These are phyloP conservation scores for Gobius niger DNA, from an alignment of 2,113 vertebrate genomes.

Conservation along the genomic window DNA sequence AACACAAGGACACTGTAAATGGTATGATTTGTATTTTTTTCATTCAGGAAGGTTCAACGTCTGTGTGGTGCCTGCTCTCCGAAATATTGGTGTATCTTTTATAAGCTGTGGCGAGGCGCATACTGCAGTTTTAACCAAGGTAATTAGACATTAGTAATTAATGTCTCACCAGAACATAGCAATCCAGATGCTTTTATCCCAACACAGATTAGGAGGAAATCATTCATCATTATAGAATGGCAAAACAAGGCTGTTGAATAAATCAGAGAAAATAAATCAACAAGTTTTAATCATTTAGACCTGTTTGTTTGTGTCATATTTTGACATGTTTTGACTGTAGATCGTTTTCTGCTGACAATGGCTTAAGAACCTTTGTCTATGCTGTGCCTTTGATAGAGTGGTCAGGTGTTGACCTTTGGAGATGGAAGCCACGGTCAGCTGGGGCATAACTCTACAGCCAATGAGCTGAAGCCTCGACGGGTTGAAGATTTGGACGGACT, in stretches of 20 bases:
- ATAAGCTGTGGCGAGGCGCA: constrained; percentile 93
- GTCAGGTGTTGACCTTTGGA: constrained; percentile 94
- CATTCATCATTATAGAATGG: no score
- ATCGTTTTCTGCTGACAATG: neutral
- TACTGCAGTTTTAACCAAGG: constrained; percentile 89
- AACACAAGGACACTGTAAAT: neutral
- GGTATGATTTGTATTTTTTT: neutral
- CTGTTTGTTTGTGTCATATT: no score
- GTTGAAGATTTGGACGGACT: constrained; percentile 85
- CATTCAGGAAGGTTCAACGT: constrained; percentile 86
- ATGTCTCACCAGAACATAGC: no score
- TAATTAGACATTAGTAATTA: constrained; percentile 37
- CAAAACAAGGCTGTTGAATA: no score
- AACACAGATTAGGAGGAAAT: no score
- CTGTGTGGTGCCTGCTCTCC: constrained; percentile 87
- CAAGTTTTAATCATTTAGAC: no score
- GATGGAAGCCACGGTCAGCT: constrained; percentile 90
- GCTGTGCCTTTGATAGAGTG: constrained; percentile 72
- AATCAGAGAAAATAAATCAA: no score
- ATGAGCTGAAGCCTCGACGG: constrained; percentile 85
- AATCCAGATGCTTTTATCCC: no score
- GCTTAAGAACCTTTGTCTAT: no score
- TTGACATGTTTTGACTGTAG: no score
- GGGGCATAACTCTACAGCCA: constrained; percentile 84
- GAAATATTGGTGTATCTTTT: constrained; percentile 84